phyloP scores from a whole-genome alignment of 2,888 invertebrate species.

The Geophilus truncorum region DNA sequence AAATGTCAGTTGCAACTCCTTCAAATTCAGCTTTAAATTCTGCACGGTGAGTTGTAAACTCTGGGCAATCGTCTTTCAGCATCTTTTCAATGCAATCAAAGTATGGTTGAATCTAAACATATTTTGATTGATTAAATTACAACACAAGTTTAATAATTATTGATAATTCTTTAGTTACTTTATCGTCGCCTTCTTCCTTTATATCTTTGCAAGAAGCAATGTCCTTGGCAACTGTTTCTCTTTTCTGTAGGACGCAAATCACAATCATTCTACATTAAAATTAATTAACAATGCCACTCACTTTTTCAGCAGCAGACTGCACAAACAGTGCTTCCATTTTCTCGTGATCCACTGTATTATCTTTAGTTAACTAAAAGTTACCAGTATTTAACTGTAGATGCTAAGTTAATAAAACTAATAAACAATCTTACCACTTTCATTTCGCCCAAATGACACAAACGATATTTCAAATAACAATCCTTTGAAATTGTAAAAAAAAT shows the following conservation, averaged over 20 bases:
- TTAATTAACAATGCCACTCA: neutral
- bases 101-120: neutral
- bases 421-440: neutral
- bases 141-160: no score
- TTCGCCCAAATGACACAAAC: neutral
- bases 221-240: neutral
- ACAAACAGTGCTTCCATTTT: neutral
- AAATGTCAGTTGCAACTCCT: neutral
- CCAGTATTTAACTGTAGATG: neutral
- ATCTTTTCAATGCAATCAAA: neutral
- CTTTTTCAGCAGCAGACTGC: neutral
- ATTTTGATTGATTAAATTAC: neutral
- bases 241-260: neutral
- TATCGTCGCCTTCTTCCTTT: neutral
- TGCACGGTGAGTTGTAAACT: neutral
- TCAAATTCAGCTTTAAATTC: neutral
- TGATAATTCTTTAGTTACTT: neutral
- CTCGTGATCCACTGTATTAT: neutral
- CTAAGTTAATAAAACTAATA: neutral
- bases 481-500: neutral
- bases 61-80: neutral
- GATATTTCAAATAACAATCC: neutral
- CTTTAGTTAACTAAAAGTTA: neutral
- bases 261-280: neutral
- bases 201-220: neutral